These are phyloP conservation scores for Copidosoma aretas DNA, from an alignment of 2,888 invertebrate species.

Conservation along the genomic window DNA sequence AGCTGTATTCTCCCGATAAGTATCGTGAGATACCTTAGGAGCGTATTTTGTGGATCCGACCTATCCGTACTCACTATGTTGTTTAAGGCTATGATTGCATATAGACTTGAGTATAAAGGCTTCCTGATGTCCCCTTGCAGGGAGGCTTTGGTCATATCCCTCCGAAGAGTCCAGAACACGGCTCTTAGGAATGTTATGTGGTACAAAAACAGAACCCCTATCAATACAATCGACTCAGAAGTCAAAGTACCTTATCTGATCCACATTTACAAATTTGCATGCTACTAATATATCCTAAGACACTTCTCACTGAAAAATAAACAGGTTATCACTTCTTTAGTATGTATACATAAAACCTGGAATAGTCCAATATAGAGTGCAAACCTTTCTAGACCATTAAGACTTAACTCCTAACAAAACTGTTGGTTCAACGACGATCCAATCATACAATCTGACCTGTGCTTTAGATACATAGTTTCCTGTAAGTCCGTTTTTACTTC, in stretches of 20 bases:
- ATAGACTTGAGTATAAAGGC: conserved; percentile 39
- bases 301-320: conserved; percentile 9
- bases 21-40: conserved; percentile 32
- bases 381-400: conserved; percentile 1
- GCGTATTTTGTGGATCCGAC: conserved; percentile 36
- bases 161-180: conserved; percentile 37
- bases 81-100: conserved; percentile 31
- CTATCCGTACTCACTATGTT: too few species aligned
- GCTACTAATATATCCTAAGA: conserved; percentile 26
- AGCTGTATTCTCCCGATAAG: conserved; percentile 21
- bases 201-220: conserved; percentile 23
- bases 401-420: background rate
- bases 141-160: conserved; percentile 4
- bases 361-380: conserved; percentile 21
- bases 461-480: background rate
- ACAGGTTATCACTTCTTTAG: conserved; percentile 15
- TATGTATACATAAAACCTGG: background rate
- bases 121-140: conserved; percentile 28
- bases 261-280: conserved; percentile 21
- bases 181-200: conserved; percentile 26
- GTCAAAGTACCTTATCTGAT: conserved; percentile 19
- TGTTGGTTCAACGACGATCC: background rate
- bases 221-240: conserved; percentile 18
- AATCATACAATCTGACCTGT: background rate
- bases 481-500: background rate